These are phyloP conservation scores for Heliothis subflexa DNA, from an alignment of 1,140 invertebrate species.

Conservation along the genomic window DNA sequence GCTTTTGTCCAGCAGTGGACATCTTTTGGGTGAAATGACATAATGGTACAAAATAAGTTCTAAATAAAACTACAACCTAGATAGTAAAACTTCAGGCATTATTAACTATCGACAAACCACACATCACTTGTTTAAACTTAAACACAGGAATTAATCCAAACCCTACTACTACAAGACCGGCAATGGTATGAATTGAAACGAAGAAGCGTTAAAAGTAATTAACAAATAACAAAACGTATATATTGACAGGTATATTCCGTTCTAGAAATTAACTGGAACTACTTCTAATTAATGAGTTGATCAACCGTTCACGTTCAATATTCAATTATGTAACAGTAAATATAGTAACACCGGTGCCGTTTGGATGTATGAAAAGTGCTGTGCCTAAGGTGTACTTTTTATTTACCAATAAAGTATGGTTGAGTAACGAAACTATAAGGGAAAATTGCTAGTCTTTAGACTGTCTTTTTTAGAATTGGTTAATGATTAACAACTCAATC, in stretches of 20 bases:
- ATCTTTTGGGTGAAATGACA: too few species aligned
- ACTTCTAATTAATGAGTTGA: slow-evolving; percentile 59
- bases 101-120: too few species aligned
- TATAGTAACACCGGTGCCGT: not conserved
- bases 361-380: not conserved
- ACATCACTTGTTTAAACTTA: too few species aligned
- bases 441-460: too few species aligned
- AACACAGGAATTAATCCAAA: not conserved
- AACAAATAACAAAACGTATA: slow-evolving; percentile 13
- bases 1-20: too few species aligned
- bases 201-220: not conserved
- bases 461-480: too few species aligned
- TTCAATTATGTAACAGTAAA: slow-evolving; percentile 57
- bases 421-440: too few species aligned
- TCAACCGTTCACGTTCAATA: slow-evolving; percentile 60
- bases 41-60: too few species aligned
- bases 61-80: too few species aligned
- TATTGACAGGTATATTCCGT: slow-evolving; percentile 25
- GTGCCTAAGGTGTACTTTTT: not conserved
- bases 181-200: not conserved
- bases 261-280: slow-evolving; percentile 47
- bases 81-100: too few species aligned
- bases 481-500: too few species aligned
- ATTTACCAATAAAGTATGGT: too few species aligned
- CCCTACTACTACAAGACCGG: not conserved